These are phyloP conservation scores for Actinopyga echinites DNA, from an alignment of 53 echinoderm and acorn worm genomes.

Conservation along the genomic window DNA sequence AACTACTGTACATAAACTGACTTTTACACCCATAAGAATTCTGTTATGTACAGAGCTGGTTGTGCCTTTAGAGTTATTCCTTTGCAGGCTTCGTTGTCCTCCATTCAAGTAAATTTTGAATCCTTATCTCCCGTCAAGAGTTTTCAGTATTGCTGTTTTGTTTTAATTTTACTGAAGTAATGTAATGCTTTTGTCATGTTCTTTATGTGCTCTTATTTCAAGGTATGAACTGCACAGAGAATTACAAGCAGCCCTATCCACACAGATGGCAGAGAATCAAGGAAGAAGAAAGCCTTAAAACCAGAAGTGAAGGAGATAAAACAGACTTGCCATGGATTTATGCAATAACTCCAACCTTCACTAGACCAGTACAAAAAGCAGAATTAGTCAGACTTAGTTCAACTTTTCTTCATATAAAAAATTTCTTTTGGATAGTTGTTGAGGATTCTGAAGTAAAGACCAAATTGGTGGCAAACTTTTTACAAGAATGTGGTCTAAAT, in stretches of 20 bases:
- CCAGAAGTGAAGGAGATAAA: background rate
- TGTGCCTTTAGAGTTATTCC: too few species aligned
- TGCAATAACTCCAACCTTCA: slow-evolving; percentile 88
- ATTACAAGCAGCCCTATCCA: background rate
- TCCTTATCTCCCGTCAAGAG: too few species aligned
- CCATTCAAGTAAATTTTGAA: too few species aligned
- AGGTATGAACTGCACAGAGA: slow-evolving; percentile 2
- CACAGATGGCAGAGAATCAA: background rate
- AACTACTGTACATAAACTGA: too few species aligned
- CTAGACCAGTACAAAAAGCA: slow-evolving; percentile 93
- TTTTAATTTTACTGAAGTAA: too few species aligned
- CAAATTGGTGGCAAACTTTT: slow-evolving; percentile 62
- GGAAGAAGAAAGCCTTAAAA: background rate
- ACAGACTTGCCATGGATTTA: slow-evolving; percentile 71
- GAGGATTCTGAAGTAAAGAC: slow-evolving; percentile 77
- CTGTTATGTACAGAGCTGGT: too few species aligned
- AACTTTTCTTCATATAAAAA: slow-evolving; percentile 79
- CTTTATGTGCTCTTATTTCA: background rate
- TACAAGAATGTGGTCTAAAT: slow-evolving; percentile 65
- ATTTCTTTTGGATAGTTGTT: slow-evolving; percentile 95
- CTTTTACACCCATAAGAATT: too few species aligned
- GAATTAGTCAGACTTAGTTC: slow-evolving; percentile 72
- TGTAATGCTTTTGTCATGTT: too few species aligned
- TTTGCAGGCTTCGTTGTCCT: too few species aligned
- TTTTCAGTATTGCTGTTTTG: too few species aligned